These are phyloP conservation scores for Xylocopa sonorina DNA, from an alignment of 1,140 invertebrate genomes.

Conservation along the genomic window DNA sequence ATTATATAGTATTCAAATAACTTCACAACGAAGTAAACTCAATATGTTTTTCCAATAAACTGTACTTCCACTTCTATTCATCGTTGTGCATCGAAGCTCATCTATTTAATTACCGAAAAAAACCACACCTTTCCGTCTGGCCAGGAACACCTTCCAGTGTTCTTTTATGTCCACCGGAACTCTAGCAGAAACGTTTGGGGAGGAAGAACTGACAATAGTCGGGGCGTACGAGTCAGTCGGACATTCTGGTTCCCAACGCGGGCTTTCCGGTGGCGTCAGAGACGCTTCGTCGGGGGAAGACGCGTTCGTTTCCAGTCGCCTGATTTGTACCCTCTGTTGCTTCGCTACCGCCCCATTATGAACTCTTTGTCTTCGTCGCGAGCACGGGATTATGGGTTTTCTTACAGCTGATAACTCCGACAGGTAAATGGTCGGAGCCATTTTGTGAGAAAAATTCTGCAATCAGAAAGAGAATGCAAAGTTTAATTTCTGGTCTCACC, in stretches of 20 bases:
- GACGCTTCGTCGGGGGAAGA: neutral
- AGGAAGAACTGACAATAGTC: slow-evolving; percentile 40
- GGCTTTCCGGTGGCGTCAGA: slow-evolving; percentile 45
- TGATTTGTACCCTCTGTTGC: slow-evolving; percentile 55
- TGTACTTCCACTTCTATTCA: no score
- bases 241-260: slow-evolving; percentile 50
- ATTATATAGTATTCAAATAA: no score
- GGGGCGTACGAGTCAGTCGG: slow-evolving; percentile 42
- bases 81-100: no score
- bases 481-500: no score
- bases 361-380: slow-evolving; percentile 55
- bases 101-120: no score
- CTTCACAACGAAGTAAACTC: no score
- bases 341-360: slow-evolving; percentile 37
- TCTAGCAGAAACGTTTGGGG: slow-evolving; percentile 25
- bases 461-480: slow-evolving; percentile 24
- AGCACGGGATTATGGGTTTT: slow-evolving; percentile 51
- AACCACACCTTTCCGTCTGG: slow-evolving; percentile 61
- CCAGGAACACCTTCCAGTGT: slow-evolving; percentile 51
- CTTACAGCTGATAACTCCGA: slow-evolving; percentile 61
- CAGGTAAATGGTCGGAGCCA: slow-evolving; percentile 72
- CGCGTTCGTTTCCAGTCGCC: slow-evolving; percentile 16
- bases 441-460: slow-evolving; percentile 34
- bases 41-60: no score
- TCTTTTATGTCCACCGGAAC: slow-evolving; percentile 47